A percentile compares a stretch with the other conserved stretches of the same genome.
phyloP scores from a whole-genome alignment of 2,888 invertebrate species.

The Andrena marginata region DNA sequence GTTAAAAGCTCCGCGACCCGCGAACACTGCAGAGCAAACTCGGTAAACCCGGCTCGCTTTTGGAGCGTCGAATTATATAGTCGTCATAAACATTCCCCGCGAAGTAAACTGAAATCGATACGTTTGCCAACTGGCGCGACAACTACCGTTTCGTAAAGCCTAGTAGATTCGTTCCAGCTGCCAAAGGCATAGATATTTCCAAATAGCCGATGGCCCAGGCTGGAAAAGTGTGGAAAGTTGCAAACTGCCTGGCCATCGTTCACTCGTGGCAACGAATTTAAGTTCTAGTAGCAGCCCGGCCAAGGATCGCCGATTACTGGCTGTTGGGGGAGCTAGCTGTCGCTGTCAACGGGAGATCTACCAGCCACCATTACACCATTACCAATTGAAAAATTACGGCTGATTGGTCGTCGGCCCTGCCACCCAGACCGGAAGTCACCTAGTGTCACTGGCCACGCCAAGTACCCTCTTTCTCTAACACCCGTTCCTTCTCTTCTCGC shows the following conservation, averaged over 20 bases:
- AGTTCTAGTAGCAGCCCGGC: conserved; percentile 35
- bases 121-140: background rate
- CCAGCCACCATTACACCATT: conserved; percentile 54
- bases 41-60: background rate
- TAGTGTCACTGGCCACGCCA: conserved; percentile 66
- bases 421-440: conserved; percentile 62
- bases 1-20: conserved; percentile 15
- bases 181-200: background rate
- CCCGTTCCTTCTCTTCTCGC: conserved; percentile 12
- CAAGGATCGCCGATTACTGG: conserved; percentile 58
- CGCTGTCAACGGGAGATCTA: conserved; percentile 48
- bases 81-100: conserved; percentile 23
- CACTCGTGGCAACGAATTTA: conserved; percentile 14
- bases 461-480: conserved; percentile 21
- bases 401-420: conserved; percentile 58
- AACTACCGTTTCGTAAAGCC: background rate
- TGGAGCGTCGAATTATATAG: conserved; percentile 15
- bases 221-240: background rate
- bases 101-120: conserved; percentile 22
- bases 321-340: conserved; percentile 48
- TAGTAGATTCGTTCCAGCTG: background rate
- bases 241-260: background rate
- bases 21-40: background rate
- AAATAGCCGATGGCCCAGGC: too few relatives aligned
- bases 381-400: conserved; percentile 70